phyloP scores from a whole-genome alignment of 1,140 invertebrate species.

The Caenorhabditis briggsae region DNA sequence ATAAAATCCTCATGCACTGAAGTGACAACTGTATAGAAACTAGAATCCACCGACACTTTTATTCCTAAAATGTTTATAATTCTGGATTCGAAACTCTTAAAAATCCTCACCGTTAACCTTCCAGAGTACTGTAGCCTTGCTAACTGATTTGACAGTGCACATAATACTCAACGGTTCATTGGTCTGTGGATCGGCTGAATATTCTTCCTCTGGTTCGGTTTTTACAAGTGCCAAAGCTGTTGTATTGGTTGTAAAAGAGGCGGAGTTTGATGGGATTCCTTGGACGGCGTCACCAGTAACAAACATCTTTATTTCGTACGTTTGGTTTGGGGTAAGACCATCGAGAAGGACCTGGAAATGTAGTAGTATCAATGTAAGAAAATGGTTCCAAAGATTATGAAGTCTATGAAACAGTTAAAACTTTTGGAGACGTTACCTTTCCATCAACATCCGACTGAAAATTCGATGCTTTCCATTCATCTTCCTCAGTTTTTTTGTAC shows the following conservation, averaged over 20 bases:
- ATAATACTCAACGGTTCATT: conserved; percentile 43
- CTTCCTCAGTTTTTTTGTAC: conserved; percentile 33
- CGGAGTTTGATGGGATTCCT: conserved; percentile 24
- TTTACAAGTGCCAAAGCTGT: conserved; percentile 7
- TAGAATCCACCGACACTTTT: conserved; percentile 44
- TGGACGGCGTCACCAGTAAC: background rate
- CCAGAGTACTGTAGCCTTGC: conserved; percentile 37
- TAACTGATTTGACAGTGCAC: conserved; percentile 21
- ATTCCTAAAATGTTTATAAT: background rate
- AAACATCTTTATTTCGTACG: conserved; percentile 26
- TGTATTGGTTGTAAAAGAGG: conserved; percentile 7
- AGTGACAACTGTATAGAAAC: conserved; percentile 55
- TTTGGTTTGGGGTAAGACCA: conserved; percentile 40
- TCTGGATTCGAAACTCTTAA: background rate
- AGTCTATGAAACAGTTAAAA: background rate
- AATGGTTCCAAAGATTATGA: background rate
- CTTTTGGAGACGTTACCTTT: conserved; percentile 5
- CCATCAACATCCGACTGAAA: conserved; percentile 48
- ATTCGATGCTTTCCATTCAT: background rate
- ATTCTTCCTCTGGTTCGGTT: conserved; percentile 41
- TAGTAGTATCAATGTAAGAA: background rate
- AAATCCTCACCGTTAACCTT: conserved; percentile 42
- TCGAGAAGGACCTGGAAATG: conserved; percentile 35
- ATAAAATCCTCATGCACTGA: conserved; percentile 39
- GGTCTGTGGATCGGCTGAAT: conserved; percentile 33